Evolutionary conservation across 2,797 vertebrate genomes (phyloP), one percentile per base, ranked within the genome.

Genomic region (Apogon talboti): DNA sequence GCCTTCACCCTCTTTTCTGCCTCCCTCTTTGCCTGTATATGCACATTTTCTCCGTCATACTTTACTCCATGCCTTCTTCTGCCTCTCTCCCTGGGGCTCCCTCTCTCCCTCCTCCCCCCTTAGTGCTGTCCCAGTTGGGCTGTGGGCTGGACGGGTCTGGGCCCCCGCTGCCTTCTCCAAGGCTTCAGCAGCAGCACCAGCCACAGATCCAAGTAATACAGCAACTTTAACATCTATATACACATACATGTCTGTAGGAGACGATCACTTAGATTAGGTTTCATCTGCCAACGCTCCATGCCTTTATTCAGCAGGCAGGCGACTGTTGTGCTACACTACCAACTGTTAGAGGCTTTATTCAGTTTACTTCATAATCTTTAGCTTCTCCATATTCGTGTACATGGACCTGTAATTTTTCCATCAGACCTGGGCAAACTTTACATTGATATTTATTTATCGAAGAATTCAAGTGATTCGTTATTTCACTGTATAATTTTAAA

Each of bases 171-270:
- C 95, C 96, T 88, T 95, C 95, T 93, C 95, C 96, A 93, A 96
- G 95, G 95, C 93, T 97, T 94, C 96, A 96, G 95, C 95, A 96
- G 94, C 96, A 95, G 94, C 95, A 95, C 92, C 95, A 95, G 93
- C 95, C 95, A 92, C 95, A 97, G 93, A 96, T 97, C 91, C 96
- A 98, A 98, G 97, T 98, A 99, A 99, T 97, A 92, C 95, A 95
- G 95, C 95, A 95, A 94, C 95, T 94, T 91, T 93, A 92, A 94
- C 93, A 92, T 90, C 81, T 91, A 71, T 76, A 88, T 79, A 87
- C 80, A 88, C 85, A 89, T 55, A 76, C 63, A 81, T 28, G 28
- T 74, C 59, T 74, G 37, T 62, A 71, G 59, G 59, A 59, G 40
- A 35, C 46, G 28, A 44, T 60, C 53, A 74, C 40, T 44, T 47